These are phyloP conservation scores for Mimas tiliae DNA, from an alignment of 2,888 invertebrate genomes.

Conservation along the genomic window DNA sequence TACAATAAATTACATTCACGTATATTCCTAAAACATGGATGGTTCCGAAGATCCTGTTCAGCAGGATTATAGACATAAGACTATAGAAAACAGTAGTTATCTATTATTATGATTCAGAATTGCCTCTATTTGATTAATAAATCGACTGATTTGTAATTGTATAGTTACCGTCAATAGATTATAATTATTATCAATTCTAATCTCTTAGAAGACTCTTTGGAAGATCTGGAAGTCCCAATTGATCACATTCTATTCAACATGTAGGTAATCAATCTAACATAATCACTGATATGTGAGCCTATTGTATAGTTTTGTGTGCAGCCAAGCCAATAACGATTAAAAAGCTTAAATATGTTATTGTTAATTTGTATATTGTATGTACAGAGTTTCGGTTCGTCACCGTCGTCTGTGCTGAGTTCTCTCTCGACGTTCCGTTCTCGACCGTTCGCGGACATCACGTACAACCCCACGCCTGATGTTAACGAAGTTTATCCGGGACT, in stretches of 20 bases:
- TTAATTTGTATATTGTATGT: slow-evolving; percentile 34
- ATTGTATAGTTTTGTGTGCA: slow-evolving; percentile 6
- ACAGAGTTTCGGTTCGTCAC: slow-evolving; percentile 72
- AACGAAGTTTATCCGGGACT: slow-evolving; percentile 91
- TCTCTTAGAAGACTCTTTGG: no score
- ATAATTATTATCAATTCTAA: no score
- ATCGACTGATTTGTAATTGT: no score
- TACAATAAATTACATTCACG: not conserved
- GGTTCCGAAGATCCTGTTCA: no score
- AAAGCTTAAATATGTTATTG: not conserved
- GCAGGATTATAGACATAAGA: no score
- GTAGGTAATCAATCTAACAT: not conserved
- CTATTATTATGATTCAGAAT: no score
- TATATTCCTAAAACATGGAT: no score
- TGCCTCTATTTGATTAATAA: no score
- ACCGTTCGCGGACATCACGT: slow-evolving; percentile 64
- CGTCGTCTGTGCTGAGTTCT: slow-evolving; percentile 70
- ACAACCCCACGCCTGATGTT: slow-evolving; percentile 86
- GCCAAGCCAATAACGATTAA: not conserved
- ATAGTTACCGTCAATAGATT: no score
- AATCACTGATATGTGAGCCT: not conserved
- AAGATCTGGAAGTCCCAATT: no score
- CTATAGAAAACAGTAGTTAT: no score
- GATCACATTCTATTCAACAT: not conserved
- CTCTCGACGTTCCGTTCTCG: slow-evolving; percentile 68